Conservation (phyloP, 2,113 vertebrate genomes). For the Henicopernis longicauda region DNA sequence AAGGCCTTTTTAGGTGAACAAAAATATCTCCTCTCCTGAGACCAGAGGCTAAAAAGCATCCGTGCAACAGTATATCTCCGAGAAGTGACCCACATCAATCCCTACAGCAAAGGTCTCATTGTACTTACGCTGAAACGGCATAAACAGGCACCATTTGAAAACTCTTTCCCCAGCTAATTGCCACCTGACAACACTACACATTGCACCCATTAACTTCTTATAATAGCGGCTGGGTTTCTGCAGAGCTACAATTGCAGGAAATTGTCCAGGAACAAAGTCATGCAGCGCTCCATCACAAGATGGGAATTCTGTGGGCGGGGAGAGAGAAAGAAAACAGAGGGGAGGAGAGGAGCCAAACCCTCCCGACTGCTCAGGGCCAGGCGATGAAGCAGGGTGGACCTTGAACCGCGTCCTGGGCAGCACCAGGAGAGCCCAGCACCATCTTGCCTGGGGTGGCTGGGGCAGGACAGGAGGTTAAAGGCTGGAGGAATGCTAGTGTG, state of each 20-base stretch:
- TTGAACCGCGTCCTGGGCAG: fast-evolving
- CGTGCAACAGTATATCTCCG: fast-evolving
- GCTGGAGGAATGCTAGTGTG: neutral
- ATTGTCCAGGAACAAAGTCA: constrained; percentile 11
- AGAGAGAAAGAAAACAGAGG: neutral
- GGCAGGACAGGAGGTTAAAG: neutral
- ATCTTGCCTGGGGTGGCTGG: fast-evolving
- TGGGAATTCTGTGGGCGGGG: constrained; percentile 2
- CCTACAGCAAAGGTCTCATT: neutral
- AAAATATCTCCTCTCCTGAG: neutral
- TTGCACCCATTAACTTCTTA: neutral
- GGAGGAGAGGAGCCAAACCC: neutral
- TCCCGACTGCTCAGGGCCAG: neutral
- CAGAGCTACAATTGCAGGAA: constrained; percentile 19
- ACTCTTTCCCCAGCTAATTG: neutral
- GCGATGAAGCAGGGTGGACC: neutral
- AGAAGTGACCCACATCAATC: neutral
- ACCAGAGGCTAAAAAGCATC: neutral
- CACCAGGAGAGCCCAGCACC: neutral
- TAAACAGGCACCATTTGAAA: neutral
- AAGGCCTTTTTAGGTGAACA: neutral
- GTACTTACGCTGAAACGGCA: neutral
- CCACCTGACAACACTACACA: neutral
- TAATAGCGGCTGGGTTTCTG: neutral
- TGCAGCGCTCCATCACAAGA: neutral